Evolutionary conservation across 2,113 vertebrate species (phyloP).

Genomic region (Stegostoma tigrinum): DNA sequence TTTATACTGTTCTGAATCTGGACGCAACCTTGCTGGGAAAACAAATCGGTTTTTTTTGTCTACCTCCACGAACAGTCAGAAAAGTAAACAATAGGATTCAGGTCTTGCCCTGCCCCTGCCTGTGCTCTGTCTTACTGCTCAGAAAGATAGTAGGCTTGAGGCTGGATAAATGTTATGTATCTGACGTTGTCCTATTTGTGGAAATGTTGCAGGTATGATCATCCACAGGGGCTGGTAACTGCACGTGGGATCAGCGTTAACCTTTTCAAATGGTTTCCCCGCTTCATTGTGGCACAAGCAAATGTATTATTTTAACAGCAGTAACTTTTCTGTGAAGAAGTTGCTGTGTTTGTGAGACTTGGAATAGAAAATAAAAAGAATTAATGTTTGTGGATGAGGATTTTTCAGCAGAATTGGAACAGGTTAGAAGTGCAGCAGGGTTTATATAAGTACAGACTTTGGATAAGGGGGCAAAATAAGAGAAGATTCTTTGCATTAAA

Average conservation of each 20-base stretch:
- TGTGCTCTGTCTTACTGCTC: background rate
- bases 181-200: background rate
- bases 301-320: background rate
- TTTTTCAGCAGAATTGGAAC: background rate
- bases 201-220: background rate
- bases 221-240: background rate
- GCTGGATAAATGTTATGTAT: background rate
- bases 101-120: background rate
- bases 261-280: background rate
- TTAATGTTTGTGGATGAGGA: background rate
- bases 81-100: background rate
- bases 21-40: background rate
- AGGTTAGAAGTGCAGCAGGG: background rate
- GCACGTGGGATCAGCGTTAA: background rate
- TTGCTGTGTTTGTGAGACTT: background rate
- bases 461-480: background rate
- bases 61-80: background rate
- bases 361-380: background rate
- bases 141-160: background rate
- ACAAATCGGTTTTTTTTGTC: background rate
- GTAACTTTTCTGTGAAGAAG: background rate
- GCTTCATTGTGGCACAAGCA: background rate
- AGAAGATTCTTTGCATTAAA: background rate
- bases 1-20: background rate
- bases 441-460: background rate